Percentiles rank a stretch among this genome's conserved stretches.
Evolutionary conservation across 2,797 vertebrate species (phyloP).

Genomic region (Graptemys geographica): DNA sequence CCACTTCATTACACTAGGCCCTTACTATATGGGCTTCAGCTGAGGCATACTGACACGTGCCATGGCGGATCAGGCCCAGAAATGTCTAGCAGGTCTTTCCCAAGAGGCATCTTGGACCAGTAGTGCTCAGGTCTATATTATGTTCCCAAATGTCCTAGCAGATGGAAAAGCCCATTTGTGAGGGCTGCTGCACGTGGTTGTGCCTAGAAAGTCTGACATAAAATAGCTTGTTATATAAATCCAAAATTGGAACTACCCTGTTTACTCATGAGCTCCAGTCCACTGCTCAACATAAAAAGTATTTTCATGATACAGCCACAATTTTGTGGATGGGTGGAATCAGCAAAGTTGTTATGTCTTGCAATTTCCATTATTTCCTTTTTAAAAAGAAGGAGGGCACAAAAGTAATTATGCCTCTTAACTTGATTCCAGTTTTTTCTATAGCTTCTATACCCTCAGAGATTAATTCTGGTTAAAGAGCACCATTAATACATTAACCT

Average conservation of each 20-base stretch:
- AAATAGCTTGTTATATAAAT: background rate
- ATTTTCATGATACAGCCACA: background rate
- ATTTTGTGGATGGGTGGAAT: rapidly evolving
- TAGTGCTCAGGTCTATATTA: too few species aligned
- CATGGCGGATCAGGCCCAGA: too few species aligned
- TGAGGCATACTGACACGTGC: background rate
- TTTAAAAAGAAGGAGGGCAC: background rate
- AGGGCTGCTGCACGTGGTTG: too few species aligned
- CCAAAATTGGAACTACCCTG: background rate
- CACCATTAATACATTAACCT: background rate
- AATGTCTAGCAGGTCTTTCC: too few species aligned
- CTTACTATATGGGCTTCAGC: background rate
- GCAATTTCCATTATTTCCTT: background rate
- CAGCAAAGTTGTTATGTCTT: background rate
- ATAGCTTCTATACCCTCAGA: background rate
- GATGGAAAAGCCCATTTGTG: too few species aligned
- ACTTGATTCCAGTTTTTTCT: background rate
- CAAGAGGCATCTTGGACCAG: too few species aligned
- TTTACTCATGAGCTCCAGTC: background rate
- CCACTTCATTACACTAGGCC: too few species aligned
- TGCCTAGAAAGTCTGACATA: background rate
- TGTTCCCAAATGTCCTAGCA: too few species aligned
- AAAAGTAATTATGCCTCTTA: background rate
- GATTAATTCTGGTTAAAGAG: background rate
- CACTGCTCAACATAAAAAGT: background rate